phyloP scores from a whole-genome alignment of 2,888 invertebrate species.

The Chalcosyrphus nemorum region DNA sequence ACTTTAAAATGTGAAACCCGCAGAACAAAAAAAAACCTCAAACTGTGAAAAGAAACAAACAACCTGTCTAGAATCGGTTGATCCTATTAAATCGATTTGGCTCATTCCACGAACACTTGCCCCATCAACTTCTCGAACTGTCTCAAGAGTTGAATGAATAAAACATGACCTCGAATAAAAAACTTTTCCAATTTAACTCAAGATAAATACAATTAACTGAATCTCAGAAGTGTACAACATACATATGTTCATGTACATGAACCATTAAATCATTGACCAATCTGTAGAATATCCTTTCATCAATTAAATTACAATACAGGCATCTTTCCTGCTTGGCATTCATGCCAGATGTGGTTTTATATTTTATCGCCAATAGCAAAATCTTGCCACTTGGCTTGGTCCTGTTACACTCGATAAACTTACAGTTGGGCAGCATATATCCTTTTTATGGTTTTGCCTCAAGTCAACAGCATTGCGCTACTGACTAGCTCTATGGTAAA shows the following conservation, averaged over 20 bases:
- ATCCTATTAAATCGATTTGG: no score
- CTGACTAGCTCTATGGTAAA: neutral
- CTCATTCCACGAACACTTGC: no score
- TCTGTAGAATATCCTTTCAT: neutral
- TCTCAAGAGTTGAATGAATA: no score
- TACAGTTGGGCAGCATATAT: neutral
- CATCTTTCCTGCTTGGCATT: neutral
- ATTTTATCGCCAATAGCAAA: conserved; percentile 8
- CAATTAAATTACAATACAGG: neutral
- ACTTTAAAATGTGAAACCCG: no score
- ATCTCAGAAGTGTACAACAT: neutral
- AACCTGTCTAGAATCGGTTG: no score
- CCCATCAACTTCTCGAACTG: no score
- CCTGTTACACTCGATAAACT: conserved; percentile 20
- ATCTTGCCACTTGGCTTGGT: conserved; percentile 2
- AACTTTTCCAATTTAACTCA: neutral
- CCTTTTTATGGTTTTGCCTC: neutral
- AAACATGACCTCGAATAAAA: neutral
- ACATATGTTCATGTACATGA: neutral
- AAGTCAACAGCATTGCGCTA: neutral
- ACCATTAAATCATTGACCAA: neutral
- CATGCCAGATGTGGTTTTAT: conserved; percentile 3
- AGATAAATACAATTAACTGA: neutral
- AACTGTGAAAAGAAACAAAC: no score
- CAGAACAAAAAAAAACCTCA: no score